Evolutionary conservation across 2,113 vertebrate genomes (phyloP).

Genomic region (Dasyurus viverrinus): DNA sequence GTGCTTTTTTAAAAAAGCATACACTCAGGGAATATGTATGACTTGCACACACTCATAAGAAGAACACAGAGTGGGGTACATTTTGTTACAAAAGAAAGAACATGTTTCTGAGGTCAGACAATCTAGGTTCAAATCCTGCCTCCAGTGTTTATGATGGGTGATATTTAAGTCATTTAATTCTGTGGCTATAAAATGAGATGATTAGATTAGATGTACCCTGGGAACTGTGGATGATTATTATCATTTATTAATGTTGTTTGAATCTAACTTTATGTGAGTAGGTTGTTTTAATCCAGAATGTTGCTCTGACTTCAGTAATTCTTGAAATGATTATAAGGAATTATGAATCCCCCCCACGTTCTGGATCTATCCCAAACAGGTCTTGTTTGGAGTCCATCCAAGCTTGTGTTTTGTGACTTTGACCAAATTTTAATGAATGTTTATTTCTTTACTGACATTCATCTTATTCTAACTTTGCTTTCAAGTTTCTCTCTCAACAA

Average conservation of each 20-base stretch:
- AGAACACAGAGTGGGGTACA: neutral
- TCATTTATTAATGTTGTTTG: neutral
- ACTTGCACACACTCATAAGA: neutral
- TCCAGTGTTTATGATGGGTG: neutral
- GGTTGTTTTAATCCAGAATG: neutral
- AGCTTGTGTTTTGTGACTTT: neutral
- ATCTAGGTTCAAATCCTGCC: neutral
- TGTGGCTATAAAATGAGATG: neutral
- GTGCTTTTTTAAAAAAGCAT: neutral
- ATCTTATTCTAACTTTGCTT: neutral
- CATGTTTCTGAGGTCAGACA: neutral
- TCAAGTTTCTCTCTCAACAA: neutral
- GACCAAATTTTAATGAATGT: neutral
- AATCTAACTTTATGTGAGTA: neutral
- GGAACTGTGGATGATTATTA: neutral
- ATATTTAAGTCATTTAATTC: neutral
- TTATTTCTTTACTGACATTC: neutral
- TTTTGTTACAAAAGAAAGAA: neutral
- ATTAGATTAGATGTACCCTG: neutral
- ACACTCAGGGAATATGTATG: neutral
- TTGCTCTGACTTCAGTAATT: neutral
- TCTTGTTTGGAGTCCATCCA: neutral
- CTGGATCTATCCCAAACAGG: neutral
- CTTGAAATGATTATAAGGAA: neutral
- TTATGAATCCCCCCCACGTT: neutral